Percentiles rank a stretch among this genome's conserved stretches.
phyloP scores from a whole-genome alignment of 2,888 invertebrate species.

The Alviniconcha strummeri region DNA sequence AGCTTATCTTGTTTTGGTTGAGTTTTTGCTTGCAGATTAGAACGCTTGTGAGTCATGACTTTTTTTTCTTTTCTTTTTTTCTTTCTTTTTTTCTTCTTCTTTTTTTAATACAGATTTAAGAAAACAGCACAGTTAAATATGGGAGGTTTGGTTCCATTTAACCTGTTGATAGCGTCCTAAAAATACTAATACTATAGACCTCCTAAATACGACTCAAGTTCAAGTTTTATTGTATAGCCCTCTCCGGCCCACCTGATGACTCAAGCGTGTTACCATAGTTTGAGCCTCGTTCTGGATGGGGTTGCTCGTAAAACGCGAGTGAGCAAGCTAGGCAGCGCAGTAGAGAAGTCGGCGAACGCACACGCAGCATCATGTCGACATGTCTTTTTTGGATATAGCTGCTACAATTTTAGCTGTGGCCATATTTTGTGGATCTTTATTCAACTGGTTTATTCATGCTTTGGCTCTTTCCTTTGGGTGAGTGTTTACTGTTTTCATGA shows the following conservation, averaged over 20 bases:
- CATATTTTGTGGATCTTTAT: slow-evolving; percentile 57
- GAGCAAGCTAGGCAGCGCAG: background rate
- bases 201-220: background rate
- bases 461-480: slow-evolving; percentile 63
- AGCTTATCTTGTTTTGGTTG: background rate
- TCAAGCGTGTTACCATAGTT: background rate
- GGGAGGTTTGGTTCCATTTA: background rate
- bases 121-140: too few species aligned
- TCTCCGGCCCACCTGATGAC: background rate
- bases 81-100: background rate
- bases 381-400: slow-evolving; percentile 59
- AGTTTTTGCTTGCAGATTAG: background rate
- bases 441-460: slow-evolving; percentile 60
- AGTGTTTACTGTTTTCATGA: slow-evolving; percentile 34
- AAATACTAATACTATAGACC: background rate
- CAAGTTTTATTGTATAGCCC: background rate
- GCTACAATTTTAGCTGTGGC: slow-evolving; percentile 49
- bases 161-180: background rate
- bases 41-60: too few species aligned
- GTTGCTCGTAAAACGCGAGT: background rate
- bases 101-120: background rate
- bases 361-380: slow-evolving; percentile 56
- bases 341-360: background rate
- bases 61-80: background rate
- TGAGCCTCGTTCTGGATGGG: slow-evolving; percentile 9